These are phyloP conservation scores for Nipponia nippon DNA, from an alignment of 2,113 vertebrate species.

Conservation along the genomic window DNA sequence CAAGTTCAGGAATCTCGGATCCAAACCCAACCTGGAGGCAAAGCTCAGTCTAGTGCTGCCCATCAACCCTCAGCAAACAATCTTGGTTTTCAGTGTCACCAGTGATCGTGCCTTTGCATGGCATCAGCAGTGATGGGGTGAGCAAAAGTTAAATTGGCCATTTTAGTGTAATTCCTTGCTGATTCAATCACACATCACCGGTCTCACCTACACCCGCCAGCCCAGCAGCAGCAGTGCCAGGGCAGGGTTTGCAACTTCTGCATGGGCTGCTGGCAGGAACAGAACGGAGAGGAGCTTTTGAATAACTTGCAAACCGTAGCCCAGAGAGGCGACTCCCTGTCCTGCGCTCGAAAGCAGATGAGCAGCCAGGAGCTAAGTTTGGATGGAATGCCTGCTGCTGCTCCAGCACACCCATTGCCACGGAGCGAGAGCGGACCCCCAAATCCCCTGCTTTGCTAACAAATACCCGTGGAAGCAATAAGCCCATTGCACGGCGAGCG, in stretches of 20 bases:
- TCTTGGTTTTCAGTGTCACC: background rate
- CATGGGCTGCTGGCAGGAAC: background rate
- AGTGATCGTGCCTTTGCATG: accelerated
- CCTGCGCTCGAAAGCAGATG: background rate
- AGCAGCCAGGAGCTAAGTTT: background rate
- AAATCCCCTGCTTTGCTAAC: background rate
- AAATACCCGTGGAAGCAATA: accelerated
- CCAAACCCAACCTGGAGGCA: background rate
- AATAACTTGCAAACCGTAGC: background rate
- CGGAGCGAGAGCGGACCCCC: accelerated
- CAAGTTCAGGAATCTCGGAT: background rate
- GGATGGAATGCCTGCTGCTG: background rate
- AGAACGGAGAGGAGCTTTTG: background rate
- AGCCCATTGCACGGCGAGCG: accelerated
- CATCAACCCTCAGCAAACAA: background rate
- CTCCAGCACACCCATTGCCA: background rate
- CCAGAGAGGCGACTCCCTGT: background rate
- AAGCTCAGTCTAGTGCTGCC: background rate
- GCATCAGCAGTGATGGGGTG: background rate
- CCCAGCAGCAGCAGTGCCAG: background rate
- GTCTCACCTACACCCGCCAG: background rate
- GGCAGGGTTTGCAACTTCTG: background rate
- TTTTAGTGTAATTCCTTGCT: background rate
- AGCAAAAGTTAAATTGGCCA: background rate
- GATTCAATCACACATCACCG: accelerated